These are phyloP conservation scores for Strigamia crassipes DNA, from an alignment of 2,888 invertebrate species.

Conservation along the genomic window DNA sequence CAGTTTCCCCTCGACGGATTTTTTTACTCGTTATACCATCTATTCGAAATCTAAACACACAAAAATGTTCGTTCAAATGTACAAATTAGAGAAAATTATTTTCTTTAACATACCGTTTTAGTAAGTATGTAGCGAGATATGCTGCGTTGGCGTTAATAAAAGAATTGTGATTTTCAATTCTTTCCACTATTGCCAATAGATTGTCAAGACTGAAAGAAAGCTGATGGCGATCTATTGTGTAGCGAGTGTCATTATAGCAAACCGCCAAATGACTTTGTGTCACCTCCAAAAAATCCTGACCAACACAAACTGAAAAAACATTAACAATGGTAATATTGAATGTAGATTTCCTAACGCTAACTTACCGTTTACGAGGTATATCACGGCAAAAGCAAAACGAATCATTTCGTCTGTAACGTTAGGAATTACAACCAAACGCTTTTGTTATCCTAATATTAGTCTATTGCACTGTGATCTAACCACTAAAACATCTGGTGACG, in stretches of 20 bases:
- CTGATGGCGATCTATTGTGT: not conserved
- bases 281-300: not conserved
- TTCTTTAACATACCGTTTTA: not conserved
- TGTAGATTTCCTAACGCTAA: not conserved
- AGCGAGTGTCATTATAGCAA: not conserved
- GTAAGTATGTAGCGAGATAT: not conserved
- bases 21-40: not conserved
- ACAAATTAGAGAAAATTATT: not conserved
- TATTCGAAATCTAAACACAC: not conserved
- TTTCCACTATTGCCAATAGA: not conserved
- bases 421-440: no score
- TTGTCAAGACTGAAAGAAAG: not conserved
- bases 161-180: not conserved
- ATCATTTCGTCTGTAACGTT: not conserved
- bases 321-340: no score
- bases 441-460: no score
- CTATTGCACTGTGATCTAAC: no score
- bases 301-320: not conserved
- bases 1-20: not conserved
- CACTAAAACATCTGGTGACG: no score
- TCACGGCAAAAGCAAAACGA: not conserved
- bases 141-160: not conserved
- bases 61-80: not conserved
- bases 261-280: not conserved
- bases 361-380: not conserved